Conservation (phyloP, 2,888 invertebrate genomes). For the Caenorhabditis sp. region DNA sequence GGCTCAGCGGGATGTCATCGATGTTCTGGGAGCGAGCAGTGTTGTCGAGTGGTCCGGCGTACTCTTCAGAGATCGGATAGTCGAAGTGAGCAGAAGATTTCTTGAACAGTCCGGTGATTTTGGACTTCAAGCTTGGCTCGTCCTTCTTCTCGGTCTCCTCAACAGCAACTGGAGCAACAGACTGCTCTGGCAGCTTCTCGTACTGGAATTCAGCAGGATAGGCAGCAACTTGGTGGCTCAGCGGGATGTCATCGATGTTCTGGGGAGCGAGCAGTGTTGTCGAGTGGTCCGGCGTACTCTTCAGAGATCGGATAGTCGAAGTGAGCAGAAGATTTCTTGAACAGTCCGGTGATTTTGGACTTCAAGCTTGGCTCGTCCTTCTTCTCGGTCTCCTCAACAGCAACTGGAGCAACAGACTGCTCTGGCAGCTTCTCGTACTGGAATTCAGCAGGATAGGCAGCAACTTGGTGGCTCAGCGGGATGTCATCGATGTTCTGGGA, state of each 20-base stretch:
- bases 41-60: constrained; percentile 8
- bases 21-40: constrained; percentile 30
- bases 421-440: constrained; percentile 44
- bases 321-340: constrained; percentile 25
- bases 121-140: constrained; percentile 19
- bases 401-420: not conserved
- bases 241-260: constrained; percentile 57
- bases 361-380: constrained; percentile 13
- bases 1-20: constrained; percentile 59
- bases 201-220: constrained; percentile 50
- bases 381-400: constrained; percentile 11
- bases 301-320: constrained; percentile 20
- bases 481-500: too few species aligned
- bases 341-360: constrained; percentile 26
- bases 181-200: constrained; percentile 36
- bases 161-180: not conserved
- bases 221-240: too few species aligned
- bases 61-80: constrained; percentile 13
- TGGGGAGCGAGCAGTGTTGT: constrained; percentile 21
- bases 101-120: constrained; percentile 19
- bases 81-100: constrained; percentile 19
- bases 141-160: constrained; percentile 19
- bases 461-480: too few species aligned
- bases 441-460: too few species aligned
- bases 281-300: constrained; percentile 2